Conservation (phyloP, 1,140 invertebrate genomes). For the Drosophila santomea region DNA sequence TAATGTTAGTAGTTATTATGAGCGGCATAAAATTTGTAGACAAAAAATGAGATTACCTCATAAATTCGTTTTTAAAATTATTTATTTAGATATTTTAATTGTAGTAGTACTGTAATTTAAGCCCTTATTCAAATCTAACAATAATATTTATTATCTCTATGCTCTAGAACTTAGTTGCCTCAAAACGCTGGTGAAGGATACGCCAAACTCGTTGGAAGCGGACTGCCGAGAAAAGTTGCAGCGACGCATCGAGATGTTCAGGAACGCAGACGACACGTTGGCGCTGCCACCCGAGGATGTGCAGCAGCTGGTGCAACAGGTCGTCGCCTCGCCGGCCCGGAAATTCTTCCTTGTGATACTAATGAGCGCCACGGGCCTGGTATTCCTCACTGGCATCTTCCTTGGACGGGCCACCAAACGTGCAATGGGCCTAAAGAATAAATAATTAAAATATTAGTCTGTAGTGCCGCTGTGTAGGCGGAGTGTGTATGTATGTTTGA, state of each 20-base stretch:
- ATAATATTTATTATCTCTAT: slow-evolving; percentile 2
- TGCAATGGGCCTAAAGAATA: slow-evolving; percentile 88
- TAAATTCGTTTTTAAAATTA: too few species aligned
- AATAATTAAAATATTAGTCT: slow-evolving; percentile 62
- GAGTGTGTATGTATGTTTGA: slow-evolving; percentile 49
- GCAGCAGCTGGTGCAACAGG: slow-evolving; percentile 89
- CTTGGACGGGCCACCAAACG: slow-evolving; percentile 92
- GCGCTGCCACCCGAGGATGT: slow-evolving; percentile 88
- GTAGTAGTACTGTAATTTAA: too few species aligned
- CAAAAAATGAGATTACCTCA: too few species aligned
- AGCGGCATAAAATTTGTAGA: too few species aligned
- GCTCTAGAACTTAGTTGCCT: slow-evolving; percentile 93
- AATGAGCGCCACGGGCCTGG: slow-evolving; percentile 89
- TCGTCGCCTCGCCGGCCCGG: slow-evolving; percentile 89
- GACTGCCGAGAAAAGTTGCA: slow-evolving; percentile 92
- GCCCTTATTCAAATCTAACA: too few species aligned
- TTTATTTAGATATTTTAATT: too few species aligned
- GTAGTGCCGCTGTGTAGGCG: slow-evolving; percentile 54
- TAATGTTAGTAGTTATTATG: too few species aligned
- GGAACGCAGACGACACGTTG: slow-evolving; percentile 91
- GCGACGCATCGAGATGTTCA: slow-evolving; percentile 94
- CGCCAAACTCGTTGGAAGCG: slow-evolving; percentile 88
- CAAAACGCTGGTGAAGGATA: slow-evolving; percentile 89
- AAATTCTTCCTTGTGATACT: slow-evolving; percentile 91
- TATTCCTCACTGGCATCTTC: slow-evolving; percentile 93